Evolutionary conservation across 1,140 invertebrate species (phyloP).

Genomic region (Pseudomyrmex flavicornis): DNA sequence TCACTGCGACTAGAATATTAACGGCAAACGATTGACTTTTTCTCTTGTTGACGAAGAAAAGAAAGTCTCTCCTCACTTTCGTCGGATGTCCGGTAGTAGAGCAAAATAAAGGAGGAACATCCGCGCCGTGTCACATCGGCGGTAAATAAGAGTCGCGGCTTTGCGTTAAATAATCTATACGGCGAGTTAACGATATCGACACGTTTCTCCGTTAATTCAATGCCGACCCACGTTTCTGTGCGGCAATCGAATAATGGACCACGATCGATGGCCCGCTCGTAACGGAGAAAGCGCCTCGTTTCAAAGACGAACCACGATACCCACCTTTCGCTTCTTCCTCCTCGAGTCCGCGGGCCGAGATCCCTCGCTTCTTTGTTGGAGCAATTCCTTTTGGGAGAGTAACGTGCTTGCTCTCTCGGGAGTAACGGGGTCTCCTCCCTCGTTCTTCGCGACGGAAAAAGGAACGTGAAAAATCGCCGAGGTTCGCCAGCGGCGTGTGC

Average conservation of each 20-base stretch:
- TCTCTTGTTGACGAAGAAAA: background rate
- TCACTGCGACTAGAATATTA: background rate
- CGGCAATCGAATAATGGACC: conserved; percentile 53
- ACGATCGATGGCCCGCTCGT: conserved; percentile 47
- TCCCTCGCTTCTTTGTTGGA: conserved; percentile 41
- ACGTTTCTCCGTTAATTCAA: conserved; percentile 47
- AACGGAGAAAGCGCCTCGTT: conserved; percentile 51
- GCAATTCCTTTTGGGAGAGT: conserved; percentile 51
- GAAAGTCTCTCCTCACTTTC: too few relatives aligned
- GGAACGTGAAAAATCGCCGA: conserved; percentile 56
- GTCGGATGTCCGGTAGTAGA: background rate
- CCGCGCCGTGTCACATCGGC: background rate
- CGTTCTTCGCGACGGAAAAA: conserved; percentile 36
- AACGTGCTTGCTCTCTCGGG: conserved; percentile 32
- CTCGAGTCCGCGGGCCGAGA: background rate
- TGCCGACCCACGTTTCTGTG: conserved; percentile 23
- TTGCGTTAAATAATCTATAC: conserved; percentile 45
- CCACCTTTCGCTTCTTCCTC: too few relatives aligned
- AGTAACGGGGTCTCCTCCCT: conserved; percentile 31
- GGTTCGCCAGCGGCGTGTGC: conserved; percentile 43
- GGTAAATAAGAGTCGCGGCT: conserved; percentile 42
- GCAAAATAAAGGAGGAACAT: background rate
- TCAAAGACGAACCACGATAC: conserved; percentile 48
- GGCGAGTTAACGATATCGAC: conserved; percentile 39
- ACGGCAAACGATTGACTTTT: background rate